A percentile compares a stretch with the other conserved stretches of the same genome.
Conservation (phyloP, 2,113 vertebrate genomes). For the Phyllostomus discolor region DNA sequence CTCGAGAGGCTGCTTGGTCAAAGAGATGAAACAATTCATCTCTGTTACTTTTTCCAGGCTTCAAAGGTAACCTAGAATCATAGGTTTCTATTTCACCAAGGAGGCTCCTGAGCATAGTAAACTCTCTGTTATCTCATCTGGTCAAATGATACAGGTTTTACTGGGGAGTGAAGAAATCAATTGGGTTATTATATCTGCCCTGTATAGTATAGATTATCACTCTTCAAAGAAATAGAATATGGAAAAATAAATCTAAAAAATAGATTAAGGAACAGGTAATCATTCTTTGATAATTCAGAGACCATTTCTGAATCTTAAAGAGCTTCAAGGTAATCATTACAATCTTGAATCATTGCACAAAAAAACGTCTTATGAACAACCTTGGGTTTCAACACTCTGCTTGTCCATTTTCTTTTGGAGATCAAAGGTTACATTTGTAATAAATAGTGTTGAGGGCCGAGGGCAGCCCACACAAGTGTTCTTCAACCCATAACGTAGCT, state of each 20-base stretch:
- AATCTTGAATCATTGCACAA: not conserved
- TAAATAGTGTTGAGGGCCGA: not conserved
- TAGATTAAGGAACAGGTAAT: not conserved
- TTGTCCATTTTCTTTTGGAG: not conserved
- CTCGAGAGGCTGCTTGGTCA: constrained; percentile 25
- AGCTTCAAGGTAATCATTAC: not conserved
- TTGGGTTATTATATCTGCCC: not conserved
- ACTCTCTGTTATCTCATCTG: not conserved
- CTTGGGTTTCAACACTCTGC: not conserved
- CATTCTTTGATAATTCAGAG: not conserved
- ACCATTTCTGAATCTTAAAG: not conserved
- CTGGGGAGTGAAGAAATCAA: not conserved
- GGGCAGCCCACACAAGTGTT: not conserved
- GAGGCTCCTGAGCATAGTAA: not conserved
- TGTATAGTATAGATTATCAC: not conserved
- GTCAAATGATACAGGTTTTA: constrained; percentile 23
- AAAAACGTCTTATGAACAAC: not conserved
- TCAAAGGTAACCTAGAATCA: constrained; percentile 42
- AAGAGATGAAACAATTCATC: constrained; percentile 42
- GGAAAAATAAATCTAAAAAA: constrained; percentile 24
- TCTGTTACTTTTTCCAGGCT: constrained; percentile 40
- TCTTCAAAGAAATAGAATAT: not conserved
- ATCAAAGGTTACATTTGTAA: not conserved
- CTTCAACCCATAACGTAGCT: not conserved
- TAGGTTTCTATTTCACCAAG: constrained; percentile 14